Evolutionary conservation across 1,140 invertebrate species (phyloP).

Genomic region (Lordiphosa mommai): DNA sequence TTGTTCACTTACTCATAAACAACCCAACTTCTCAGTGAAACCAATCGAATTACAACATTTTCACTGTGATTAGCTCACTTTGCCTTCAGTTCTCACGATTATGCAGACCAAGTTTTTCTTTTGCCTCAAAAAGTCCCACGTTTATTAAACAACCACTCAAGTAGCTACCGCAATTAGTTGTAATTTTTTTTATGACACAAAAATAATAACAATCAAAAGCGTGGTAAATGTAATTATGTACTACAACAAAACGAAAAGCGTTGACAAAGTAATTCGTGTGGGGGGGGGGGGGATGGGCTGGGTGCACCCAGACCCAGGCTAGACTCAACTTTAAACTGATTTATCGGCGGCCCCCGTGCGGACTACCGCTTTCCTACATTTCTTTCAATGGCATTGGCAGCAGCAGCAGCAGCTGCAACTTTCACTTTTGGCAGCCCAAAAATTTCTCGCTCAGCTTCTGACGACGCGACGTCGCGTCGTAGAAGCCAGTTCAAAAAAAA

Average conservation of each 20-base stretch:
- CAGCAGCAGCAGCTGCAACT: constrained; percentile 63
- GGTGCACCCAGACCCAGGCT: constrained; percentile 7
- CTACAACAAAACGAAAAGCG: constrained; percentile 37
- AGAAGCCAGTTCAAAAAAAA: constrained; percentile 33
- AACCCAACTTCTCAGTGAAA: constrained; percentile 4
- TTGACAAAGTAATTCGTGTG: background rate
- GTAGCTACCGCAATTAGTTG: constrained; percentile 40
- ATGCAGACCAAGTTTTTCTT: constrained; percentile 11
- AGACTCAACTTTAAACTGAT: constrained; percentile 61
- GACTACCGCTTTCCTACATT: constrained; percentile 60
- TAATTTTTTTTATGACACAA: constrained; percentile 42
- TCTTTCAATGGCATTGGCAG: constrained; percentile 66
- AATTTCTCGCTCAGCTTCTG: constrained; percentile 74
- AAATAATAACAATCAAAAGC: constrained; percentile 42
- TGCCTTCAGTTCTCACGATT: constrained; percentile 31
- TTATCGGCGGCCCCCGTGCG: constrained; percentile 42
- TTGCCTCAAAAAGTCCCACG: constrained; percentile 35
- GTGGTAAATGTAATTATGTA: constrained; percentile 44
- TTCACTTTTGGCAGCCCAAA: constrained; percentile 74
- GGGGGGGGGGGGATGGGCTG: no score
- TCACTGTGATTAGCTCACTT: constrained; percentile 46
- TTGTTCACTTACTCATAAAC: no score
- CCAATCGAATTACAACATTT: constrained; percentile 21
- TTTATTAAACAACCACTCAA: constrained; percentile 22
- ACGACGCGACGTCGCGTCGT: constrained; percentile 24